Conservation (phyloP, 2,113 vertebrate genomes). For the Macroglossus sobrinus region DNA sequence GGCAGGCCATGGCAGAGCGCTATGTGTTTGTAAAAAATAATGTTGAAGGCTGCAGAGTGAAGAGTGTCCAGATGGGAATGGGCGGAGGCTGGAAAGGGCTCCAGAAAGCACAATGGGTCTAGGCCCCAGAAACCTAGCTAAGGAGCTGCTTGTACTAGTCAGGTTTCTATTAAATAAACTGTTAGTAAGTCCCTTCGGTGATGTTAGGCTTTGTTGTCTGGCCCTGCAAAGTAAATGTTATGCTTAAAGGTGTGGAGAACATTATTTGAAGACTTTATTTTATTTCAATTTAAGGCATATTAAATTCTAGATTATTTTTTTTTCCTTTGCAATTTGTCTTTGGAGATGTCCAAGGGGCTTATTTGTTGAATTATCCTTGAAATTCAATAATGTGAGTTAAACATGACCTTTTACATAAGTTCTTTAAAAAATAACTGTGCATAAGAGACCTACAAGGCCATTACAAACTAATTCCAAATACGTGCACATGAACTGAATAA, state of each 20-base stretch:
- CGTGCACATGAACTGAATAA: not conserved
- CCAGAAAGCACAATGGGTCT: not conserved
- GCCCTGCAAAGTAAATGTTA: not conserved
- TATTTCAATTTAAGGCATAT: slow-evolving; percentile 5
- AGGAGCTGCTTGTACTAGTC: not conserved
- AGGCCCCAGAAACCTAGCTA: not conserved
- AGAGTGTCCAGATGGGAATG: not conserved
- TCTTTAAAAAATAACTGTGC: slow-evolving; percentile 2
- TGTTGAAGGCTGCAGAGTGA: not conserved
- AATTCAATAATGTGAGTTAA: slow-evolving; percentile 11
- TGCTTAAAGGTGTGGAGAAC: not conserved
- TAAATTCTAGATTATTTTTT: not conserved
- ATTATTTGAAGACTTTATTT: slow-evolving; percentile 13
- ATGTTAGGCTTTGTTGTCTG: not conserved
- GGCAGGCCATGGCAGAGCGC: not conserved
- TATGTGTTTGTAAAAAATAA: not conserved
- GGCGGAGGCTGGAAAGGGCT: not conserved
- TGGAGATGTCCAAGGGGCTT: not conserved
- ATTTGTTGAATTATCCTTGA: slow-evolving; percentile 13
- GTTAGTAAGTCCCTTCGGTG: not conserved
- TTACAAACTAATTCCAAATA: not conserved
- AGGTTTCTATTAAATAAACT: not conserved
- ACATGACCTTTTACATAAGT: not conserved
- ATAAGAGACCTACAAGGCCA: not conserved
- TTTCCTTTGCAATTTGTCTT: not conserved